Conservation (phyloP, 2,113 vertebrate genomes). For the Vimba vimba region DNA sequence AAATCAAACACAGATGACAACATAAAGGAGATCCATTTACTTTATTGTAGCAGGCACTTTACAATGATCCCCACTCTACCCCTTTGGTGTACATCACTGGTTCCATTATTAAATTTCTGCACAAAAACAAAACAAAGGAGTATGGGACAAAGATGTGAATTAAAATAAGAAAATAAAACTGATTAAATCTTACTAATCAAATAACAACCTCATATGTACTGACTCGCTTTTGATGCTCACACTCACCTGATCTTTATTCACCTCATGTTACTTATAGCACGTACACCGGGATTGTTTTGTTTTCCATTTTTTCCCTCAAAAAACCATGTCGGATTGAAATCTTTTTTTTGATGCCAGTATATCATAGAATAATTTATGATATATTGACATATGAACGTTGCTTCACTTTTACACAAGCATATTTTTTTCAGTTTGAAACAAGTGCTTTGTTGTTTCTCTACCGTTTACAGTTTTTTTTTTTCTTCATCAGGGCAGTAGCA, state of each 20-base stretch:
- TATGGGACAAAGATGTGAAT: constrained; percentile 27
- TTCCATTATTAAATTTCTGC: constrained; percentile 51
- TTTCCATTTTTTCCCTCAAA: not conserved
- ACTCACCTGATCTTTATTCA: constrained; percentile 15
- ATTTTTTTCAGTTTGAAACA: constrained; percentile 26
- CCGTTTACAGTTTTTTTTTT: constrained; percentile 26
- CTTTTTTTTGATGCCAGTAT: constrained; percentile 19
- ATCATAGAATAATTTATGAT: constrained; percentile 48
- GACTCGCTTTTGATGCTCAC: not conserved
- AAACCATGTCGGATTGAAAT: not conserved
- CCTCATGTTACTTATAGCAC: not conserved
- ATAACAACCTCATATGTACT: not conserved
- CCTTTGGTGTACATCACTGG: constrained; percentile 27
- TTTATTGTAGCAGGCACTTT: constrained; percentile 62
- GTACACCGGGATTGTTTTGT: constrained; percentile 11
- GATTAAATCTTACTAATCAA: constrained; percentile 17
- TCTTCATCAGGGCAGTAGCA: constrained; percentile 18
- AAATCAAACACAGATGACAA: constrained; percentile 14
- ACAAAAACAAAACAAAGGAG: constrained; percentile 43
- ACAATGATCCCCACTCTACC: constrained; percentile 47
- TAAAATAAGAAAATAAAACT: constrained; percentile 13
- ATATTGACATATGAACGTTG: constrained; percentile 35
- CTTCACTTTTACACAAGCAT: constrained; percentile 25
- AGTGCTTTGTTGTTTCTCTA: constrained; percentile 14
- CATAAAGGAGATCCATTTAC: constrained; percentile 47